phyloP scores from a whole-genome alignment of 2,113 vertebrate species.

The Mobula hypostoma region DNA sequence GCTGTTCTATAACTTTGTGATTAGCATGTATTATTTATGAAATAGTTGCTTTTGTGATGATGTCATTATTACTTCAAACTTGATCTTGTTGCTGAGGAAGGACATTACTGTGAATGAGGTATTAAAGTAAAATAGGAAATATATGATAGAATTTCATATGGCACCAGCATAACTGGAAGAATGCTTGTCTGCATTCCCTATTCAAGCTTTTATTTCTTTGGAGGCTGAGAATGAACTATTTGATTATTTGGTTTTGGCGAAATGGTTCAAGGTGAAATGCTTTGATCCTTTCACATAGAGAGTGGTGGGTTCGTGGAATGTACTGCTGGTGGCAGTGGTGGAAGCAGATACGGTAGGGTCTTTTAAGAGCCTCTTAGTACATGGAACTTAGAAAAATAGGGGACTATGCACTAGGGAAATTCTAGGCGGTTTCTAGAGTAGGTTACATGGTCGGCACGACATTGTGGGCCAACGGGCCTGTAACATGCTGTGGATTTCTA shows the following conservation, averaged over 20 bases:
- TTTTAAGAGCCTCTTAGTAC: no score
- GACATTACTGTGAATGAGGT: neutral
- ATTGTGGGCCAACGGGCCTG: no score
- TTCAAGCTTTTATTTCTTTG: neutral
- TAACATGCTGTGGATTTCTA: no score
- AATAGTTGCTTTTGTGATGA: neutral
- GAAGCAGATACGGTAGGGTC: no score
- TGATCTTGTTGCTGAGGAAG: neutral
- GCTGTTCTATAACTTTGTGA: neutral
- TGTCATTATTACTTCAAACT: neutral
- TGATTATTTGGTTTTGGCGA: neutral
- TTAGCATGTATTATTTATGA: neutral
- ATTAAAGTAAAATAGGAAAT: neutral
- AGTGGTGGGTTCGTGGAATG: no score
- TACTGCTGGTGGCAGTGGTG: no score
- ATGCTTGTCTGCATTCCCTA: neutral
- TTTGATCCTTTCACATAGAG: slow-evolving; percentile 37
- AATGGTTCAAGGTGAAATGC: neutral
- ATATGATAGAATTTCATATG: neutral
- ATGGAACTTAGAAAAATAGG: no score
- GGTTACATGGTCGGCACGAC: no score
- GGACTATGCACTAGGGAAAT: no score
- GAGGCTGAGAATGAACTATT: neutral
- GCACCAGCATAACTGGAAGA: neutral
- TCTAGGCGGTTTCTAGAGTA: no score